phyloP scores from a whole-genome alignment of 2,888 invertebrate genomes.

The Macrophya alboannulata region DNA sequence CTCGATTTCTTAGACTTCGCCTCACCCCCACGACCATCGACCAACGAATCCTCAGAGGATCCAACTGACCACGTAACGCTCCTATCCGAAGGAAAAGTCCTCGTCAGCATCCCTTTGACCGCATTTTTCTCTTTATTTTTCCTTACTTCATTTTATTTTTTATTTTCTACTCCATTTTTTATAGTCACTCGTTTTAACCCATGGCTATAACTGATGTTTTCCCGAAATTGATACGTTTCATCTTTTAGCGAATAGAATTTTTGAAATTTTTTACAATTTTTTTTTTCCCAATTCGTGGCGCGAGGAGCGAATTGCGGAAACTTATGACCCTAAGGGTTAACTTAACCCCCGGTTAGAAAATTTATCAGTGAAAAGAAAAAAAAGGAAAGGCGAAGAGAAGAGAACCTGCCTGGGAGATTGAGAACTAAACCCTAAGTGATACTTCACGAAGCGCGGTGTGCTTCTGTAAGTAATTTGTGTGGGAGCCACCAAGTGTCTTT shows the following conservation, averaged over 20 bases:
- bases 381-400: background rate
- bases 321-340: slow-evolving; percentile 65
- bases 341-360: slow-evolving; percentile 68
- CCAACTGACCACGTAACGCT: slow-evolving; percentile 52
- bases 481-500: slow-evolving; percentile 72
- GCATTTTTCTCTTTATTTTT: slow-evolving; percentile 15
- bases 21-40: slow-evolving; percentile 1
- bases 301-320: slow-evolving; percentile 55
- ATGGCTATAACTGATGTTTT: background rate
- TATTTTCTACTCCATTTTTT: slow-evolving; percentile 27
- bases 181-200: slow-evolving; percentile 48
- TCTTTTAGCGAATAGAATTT: background rate
- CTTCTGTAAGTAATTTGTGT: slow-evolving; percentile 73
- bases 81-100: slow-evolving; percentile 20
- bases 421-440: slow-evolving; percentile 73
- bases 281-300: background rate
- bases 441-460: slow-evolving; percentile 67
- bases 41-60: slow-evolving; percentile 53
- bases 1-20: slow-evolving; percentile 23
- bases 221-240: background rate
- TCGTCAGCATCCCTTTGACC: slow-evolving; percentile 53
- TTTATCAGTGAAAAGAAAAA: slow-evolving; percentile 65
- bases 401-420: slow-evolving; percentile 65
- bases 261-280: background rate
- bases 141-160: slow-evolving; percentile 19